Base-by-base conservation (phyloP, 2,888 invertebrate genomes). In the Agrilus cyanescens region DNA sequence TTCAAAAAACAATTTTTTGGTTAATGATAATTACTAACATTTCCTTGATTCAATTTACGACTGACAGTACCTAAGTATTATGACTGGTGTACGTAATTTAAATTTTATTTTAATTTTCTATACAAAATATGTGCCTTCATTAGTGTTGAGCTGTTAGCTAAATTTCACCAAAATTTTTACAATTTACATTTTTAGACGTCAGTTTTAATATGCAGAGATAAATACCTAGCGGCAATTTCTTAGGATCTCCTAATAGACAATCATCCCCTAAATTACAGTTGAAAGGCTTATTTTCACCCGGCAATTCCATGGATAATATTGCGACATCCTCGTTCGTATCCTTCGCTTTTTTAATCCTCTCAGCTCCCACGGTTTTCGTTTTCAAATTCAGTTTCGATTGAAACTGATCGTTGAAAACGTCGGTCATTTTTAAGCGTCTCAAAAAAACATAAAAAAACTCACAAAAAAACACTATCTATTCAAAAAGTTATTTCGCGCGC, bases 301-400 rank as follows among this genome's bases (percentile, higher is more conserved):
- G 82, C 47, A 88, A 71, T 59, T 89, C 84, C 81, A 87, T 86
- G 51, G 87, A 85, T 55, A 89, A 70, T 55, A 90, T 80, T 41
- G 89, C 89, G 47, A 89, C 80, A 69, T 90, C 90, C 69, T 89
- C 88, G 66, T 87, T 85, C 61, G 80, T 80, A 57, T 86, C 85
- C 68, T 80, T 76, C 48, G 87, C 85, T 60, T 78, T 75, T 54
- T 78, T 75, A 58, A 87, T 85, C 62, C 85, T 73, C 12, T 87
- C 86, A 57, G 83, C 83, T n/a, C 86, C 86, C 40, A 84, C 82
- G 31, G 82, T 86, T 71, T 85, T 86, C 38, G 81, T 81, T 52
- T 78, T 79, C 62, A 87, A 71, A 65, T 82, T 66, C 49, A 83
- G 67, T 52, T 78, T 73, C 44, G 81, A 74, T 66, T 82, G 82